Conservation (phyloP, 2,113 vertebrate genomes). For the Scomber colias region DNA sequence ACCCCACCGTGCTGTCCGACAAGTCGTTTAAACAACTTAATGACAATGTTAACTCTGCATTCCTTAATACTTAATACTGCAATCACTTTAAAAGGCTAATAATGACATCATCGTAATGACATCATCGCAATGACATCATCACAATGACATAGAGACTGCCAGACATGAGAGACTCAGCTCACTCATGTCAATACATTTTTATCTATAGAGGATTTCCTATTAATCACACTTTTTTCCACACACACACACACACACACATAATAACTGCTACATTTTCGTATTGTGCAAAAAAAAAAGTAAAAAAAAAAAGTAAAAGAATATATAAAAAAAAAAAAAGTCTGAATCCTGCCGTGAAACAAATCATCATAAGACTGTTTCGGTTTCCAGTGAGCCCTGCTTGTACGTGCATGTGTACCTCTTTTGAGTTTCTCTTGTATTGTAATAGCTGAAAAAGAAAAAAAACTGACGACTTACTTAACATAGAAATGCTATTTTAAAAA, state of each 20-base stretch:
- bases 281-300: conserved; percentile 52
- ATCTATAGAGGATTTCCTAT: conserved; percentile 54
- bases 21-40: neutral
- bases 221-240: conserved; percentile 46
- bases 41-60: conserved; percentile 1
- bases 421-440: conserved; percentile 84
- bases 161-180: conserved; percentile 64
- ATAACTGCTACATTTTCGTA: conserved; percentile 63
- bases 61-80: conserved; percentile 19
- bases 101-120: neutral
- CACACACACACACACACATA: conserved; percentile 10
- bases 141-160: conserved; percentile 67
- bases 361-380: conserved; percentile 59
- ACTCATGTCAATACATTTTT: conserved; percentile 73
- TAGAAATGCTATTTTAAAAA: conserved; percentile 83
- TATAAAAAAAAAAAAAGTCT: conserved; percentile 6
- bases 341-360: conserved; percentile 34
- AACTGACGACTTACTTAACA: conserved; percentile 73
- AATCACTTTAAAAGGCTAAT: conserved; percentile 24
- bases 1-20: conserved; percentile 9
- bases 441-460: conserved; percentile 84
- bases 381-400: conserved; percentile 88
- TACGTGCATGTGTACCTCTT: conserved; percentile 89
- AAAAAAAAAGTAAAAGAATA: conserved; percentile 4
- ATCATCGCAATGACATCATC: no score